Evolutionary conservation across 2,797 vertebrate species (phyloP).

Genomic region (Mormyrops attenuatus): DNA sequence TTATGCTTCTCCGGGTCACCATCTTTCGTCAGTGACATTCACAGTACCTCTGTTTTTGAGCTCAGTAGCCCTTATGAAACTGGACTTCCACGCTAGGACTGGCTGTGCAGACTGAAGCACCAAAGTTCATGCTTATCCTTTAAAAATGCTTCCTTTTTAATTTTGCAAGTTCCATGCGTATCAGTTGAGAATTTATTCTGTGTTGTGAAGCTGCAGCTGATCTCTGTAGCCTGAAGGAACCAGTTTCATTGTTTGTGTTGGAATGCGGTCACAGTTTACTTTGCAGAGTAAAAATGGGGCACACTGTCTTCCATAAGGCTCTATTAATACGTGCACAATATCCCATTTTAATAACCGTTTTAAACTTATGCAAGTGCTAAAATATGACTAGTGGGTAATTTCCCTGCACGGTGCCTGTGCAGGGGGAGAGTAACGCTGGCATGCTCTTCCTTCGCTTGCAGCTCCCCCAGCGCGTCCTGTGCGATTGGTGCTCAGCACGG

Average conservation of each 20-base stretch:
- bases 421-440: not conserved
- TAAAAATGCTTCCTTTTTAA: conserved; percentile 44
- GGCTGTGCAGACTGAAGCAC: conserved; percentile 49
- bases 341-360: not conserved
- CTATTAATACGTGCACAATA: not conserved
- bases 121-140: conserved; percentile 50
- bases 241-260: not conserved
- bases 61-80: conserved; percentile 49
- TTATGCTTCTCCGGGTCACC: conserved; percentile 48
- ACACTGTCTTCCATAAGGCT: not conserved
- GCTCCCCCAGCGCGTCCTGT: not conserved
- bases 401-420: conserved; percentile 38
- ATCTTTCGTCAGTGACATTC: conserved; percentile 63
- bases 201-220: conserved; percentile 51
- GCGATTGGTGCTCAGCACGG: not conserved
- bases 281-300: not conserved
- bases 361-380: not conserved
- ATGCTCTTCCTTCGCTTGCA: not conserved
- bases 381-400: conserved; percentile 49
- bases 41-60: conserved; percentile 62
- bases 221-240: conserved; percentile 42
- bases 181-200: conserved; percentile 45
- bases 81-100: conserved; percentile 44
- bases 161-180: conserved; percentile 45
- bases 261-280: not conserved